A percentile compares a stretch with the other conserved stretches of the same genome.
These are phyloP conservation scores for Ursus arctos DNA, from an alignment of 2,113 vertebrate species.

Conservation along the genomic window DNA sequence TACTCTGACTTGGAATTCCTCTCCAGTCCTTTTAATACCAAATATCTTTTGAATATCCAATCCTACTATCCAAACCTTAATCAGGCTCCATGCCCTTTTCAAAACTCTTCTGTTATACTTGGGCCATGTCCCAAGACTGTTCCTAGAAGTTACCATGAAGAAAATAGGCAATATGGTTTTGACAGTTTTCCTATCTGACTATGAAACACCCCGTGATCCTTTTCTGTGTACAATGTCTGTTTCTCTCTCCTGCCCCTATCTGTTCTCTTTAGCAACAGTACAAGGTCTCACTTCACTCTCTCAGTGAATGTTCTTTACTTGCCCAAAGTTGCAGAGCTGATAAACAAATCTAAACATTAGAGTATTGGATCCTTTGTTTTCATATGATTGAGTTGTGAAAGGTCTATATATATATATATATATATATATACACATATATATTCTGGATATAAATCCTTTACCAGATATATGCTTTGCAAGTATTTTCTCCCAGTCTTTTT, in stretches of 20 bases:
- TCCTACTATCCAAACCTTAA: background rate
- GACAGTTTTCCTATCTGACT: background rate
- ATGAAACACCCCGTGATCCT: background rate
- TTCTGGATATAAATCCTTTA: background rate
- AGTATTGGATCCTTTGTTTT: background rate
- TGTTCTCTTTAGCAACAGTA: background rate
- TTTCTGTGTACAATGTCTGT: background rate
- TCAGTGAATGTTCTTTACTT: background rate
- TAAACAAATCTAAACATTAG: constrained; percentile 12
- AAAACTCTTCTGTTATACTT: background rate
- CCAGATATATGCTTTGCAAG: background rate
- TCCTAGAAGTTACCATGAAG: background rate
- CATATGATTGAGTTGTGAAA: background rate
- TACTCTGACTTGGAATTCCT: background rate
- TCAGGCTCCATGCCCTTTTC: background rate
- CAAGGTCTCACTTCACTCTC: background rate
- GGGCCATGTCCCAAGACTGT: background rate
- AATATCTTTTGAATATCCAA: background rate
- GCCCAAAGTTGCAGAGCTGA: background rate
- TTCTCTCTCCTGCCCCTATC: background rate
- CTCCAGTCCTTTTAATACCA: background rate
- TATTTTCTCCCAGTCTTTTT: background rate
- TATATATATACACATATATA: background rate
- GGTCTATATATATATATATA: background rate
- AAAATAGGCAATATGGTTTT: background rate